Conservation (phyloP, 2,888 invertebrate genomes). For the Formica aserva region DNA sequence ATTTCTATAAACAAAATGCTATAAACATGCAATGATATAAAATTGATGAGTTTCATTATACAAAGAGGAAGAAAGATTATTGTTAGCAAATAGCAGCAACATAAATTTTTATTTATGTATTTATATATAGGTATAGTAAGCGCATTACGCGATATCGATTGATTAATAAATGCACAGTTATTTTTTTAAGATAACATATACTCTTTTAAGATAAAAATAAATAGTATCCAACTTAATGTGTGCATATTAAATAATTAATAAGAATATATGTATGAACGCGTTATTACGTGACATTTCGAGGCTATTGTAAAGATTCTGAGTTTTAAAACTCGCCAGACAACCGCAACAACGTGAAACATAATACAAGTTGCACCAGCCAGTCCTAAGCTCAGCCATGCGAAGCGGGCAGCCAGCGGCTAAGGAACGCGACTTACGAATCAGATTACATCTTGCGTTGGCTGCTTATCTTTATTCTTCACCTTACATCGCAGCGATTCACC, state of each 20-base stretch:
- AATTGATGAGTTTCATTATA: neutral
- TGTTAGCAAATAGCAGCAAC: neutral
- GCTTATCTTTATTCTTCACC: constrained; percentile 85
- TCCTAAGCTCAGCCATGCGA: constrained; percentile 84
- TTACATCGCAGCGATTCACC: constrained; percentile 81
- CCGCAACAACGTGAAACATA: constrained; percentile 85
- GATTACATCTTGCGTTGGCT: constrained; percentile 85
- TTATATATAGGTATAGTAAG: neutral
- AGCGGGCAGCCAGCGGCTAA: constrained; percentile 81
- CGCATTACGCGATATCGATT: neutral
- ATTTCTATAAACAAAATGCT: neutral
- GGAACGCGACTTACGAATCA: constrained; percentile 85
- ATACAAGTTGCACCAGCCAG: constrained; percentile 85
- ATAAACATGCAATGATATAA: neutral
- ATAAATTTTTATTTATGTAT: neutral
- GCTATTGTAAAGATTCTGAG: constrained; percentile 69
- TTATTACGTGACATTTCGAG: constrained; percentile 69
- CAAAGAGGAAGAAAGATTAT: neutral
- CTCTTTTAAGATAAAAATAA: neutral
- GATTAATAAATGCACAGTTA: neutral
- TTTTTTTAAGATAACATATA: neutral
- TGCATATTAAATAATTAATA: constrained; percentile 33
- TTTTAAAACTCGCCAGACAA: constrained; percentile 80
- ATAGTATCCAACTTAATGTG: neutral
- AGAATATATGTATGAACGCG: constrained; percentile 65